Percentiles rank a stretch among this genome's conserved stretches.
Evolutionary conservation across 2,797 vertebrate genomes (phyloP).

Genomic region (Rhyacichthys aspro): DNA sequence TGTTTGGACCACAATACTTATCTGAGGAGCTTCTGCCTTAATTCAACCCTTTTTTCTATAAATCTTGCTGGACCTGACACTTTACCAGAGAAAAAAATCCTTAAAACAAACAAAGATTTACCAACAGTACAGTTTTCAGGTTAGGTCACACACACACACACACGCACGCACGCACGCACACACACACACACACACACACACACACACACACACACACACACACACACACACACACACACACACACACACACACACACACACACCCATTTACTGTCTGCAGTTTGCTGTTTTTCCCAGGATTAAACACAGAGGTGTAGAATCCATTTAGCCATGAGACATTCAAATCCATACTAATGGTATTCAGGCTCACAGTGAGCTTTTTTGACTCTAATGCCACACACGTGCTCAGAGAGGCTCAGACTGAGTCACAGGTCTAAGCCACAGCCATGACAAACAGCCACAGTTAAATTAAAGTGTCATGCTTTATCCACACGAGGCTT

Average conservation of each 20-base stretch:
- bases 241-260: slow-evolving; percentile 14
- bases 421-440: slow-evolving; percentile 4
- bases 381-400: slow-evolving; percentile 28
- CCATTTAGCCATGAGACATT: slow-evolving; percentile 54
- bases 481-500: slow-evolving; percentile 29
- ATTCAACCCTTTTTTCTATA: slow-evolving; percentile 35
- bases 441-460: slow-evolving; percentile 47
- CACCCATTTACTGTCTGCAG: slow-evolving; percentile 34
- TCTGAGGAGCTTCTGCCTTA: slow-evolving; percentile 34
- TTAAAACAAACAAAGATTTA: too few species aligned
- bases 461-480: slow-evolving; percentile 54
- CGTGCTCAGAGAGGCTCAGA: too few species aligned
- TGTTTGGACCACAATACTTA: slow-evolving; percentile 5
- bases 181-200: slow-evolving; percentile 14
- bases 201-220: slow-evolving; percentile 12
- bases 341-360: slow-evolving; percentile 69
- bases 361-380: too few species aligned
- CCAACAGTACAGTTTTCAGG: slow-evolving; percentile 24
- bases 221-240: slow-evolving; percentile 12
- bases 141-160: slow-evolving; percentile 9
- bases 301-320: slow-evolving; percentile 45
- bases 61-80: slow-evolving; percentile 46
- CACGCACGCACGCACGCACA: too few species aligned
- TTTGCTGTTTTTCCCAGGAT: slow-evolving; percentile 12
- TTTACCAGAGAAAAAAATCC: slow-evolving; percentile 9